Evolutionary conservation across 2,113 vertebrate genomes (phyloP).

Genomic region (Cairina moschata): DNA sequence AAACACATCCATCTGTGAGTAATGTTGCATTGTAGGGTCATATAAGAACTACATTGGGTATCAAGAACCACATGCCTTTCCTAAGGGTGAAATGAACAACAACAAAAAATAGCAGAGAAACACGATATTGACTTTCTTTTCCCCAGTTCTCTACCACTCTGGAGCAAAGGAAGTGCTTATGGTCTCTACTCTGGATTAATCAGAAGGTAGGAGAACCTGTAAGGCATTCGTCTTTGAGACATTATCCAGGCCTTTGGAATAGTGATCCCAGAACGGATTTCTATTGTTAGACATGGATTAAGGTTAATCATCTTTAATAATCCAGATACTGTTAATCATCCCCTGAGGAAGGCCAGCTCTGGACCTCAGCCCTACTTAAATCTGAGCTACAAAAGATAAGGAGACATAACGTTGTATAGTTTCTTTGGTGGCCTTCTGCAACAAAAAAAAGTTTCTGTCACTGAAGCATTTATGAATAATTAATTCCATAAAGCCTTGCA

Average conservation of each 20-base stretch:
- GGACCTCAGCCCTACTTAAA: background rate
- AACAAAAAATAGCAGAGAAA: background rate
- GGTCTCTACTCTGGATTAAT: background rate
- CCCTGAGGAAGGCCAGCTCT: background rate
- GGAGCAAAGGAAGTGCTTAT: background rate
- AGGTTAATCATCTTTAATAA: background rate
- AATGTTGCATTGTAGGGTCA: background rate
- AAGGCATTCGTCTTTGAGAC: background rate
- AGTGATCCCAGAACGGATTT: background rate
- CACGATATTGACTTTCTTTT: background rate
- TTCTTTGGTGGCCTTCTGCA: background rate
- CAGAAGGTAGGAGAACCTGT: background rate
- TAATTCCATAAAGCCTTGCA: background rate
- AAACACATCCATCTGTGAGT: background rate
- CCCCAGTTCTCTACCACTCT: background rate
- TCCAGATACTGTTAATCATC: background rate
- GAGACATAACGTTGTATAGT: background rate
- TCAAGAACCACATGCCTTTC: background rate
- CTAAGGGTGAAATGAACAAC: background rate
- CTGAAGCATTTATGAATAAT: background rate
- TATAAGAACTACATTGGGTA: background rate
- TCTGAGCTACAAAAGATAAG: background rate
- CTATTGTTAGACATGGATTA: background rate
- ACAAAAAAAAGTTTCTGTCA: background rate
- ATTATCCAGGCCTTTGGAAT: background rate